These are phyloP conservation scores for Diorhabda sublineata DNA, from an alignment of 1,140 invertebrate genomes.

Conservation along the genomic window DNA sequence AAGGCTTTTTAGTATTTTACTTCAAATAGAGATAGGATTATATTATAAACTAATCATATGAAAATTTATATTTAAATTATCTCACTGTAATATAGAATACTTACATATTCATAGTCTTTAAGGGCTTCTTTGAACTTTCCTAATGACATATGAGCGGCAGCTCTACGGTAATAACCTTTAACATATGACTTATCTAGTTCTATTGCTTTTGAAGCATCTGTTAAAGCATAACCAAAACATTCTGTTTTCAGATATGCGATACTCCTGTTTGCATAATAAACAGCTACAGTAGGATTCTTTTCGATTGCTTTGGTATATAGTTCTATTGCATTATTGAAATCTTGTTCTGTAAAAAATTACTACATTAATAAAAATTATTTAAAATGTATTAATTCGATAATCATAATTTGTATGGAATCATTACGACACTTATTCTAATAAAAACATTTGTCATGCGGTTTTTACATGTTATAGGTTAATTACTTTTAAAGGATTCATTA, in stretches of 20 bases:
- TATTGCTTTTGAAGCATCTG: slow-evolving; percentile 88
- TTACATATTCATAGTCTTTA: slow-evolving; percentile 93
- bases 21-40: too few species aligned
- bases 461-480: slow-evolving; percentile 22
- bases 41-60: too few species aligned
- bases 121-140: slow-evolving; percentile 96
- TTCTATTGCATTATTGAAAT: slow-evolving; percentile 84
- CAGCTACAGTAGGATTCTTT: slow-evolving; percentile 73
- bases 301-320: slow-evolving; percentile 91
- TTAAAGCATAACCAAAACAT: slow-evolving; percentile 88
- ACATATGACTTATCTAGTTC: slow-evolving; percentile 85
- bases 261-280: slow-evolving; percentile 91
- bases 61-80: too few species aligned
- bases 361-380: too few species aligned
- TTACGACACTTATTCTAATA: background rate
- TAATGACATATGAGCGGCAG: slow-evolving; percentile 93
- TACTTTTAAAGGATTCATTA: slow-evolving; percentile 83
- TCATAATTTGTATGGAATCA: too few species aligned
- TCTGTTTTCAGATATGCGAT: slow-evolving; percentile 90
- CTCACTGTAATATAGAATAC: slow-evolving; percentile 24
- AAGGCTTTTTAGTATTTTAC: too few species aligned
- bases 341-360: slow-evolving; percentile 68
- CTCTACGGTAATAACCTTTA: slow-evolving; percentile 93
- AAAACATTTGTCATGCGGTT: slow-evolving; percentile 4
- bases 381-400: too few species aligned